Evolutionary conservation across 1,140 invertebrate genomes (phyloP).

Genomic region (Eurosta solidaginis): DNA sequence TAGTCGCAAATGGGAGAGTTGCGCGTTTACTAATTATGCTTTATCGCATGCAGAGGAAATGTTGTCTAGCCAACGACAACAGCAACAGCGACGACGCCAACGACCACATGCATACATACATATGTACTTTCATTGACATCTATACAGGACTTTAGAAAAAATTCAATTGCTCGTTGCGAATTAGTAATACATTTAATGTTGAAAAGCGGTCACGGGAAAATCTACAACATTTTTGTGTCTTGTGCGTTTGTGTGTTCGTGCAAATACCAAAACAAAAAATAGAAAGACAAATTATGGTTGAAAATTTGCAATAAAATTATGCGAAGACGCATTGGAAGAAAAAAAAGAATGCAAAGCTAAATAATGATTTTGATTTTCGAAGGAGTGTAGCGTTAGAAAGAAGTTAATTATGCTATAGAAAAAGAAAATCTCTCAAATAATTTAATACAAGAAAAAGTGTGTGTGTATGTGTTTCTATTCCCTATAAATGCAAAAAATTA

Average conservation of each 20-base stretch:
- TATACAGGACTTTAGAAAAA: background rate
- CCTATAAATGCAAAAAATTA: background rate
- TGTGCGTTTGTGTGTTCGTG: background rate
- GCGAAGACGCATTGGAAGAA: background rate
- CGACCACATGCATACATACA: background rate
- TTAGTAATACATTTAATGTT: conserved; percentile 1
- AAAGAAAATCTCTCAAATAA: background rate
- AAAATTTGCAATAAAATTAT: background rate
- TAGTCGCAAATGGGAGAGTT: background rate
- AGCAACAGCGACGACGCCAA: background rate
- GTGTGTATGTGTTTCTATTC: too few relatives aligned
- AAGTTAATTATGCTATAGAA: background rate
- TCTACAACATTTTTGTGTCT: background rate
- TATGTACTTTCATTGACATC: too few relatives aligned
- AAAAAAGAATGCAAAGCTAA: background rate
- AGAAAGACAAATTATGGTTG: background rate
- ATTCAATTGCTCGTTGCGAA: background rate
- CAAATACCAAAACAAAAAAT: background rate
- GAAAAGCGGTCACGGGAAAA: background rate
- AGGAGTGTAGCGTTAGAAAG: background rate
- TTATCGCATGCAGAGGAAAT: background rate
- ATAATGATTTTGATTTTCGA: background rate
- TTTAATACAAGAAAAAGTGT: background rate
- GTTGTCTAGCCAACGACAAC: background rate
- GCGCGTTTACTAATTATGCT: background rate